Conservation (phyloP, 30 jellyfish, hydroid and myxozoan species). For the Haliclystus octoradiatus region DNA sequence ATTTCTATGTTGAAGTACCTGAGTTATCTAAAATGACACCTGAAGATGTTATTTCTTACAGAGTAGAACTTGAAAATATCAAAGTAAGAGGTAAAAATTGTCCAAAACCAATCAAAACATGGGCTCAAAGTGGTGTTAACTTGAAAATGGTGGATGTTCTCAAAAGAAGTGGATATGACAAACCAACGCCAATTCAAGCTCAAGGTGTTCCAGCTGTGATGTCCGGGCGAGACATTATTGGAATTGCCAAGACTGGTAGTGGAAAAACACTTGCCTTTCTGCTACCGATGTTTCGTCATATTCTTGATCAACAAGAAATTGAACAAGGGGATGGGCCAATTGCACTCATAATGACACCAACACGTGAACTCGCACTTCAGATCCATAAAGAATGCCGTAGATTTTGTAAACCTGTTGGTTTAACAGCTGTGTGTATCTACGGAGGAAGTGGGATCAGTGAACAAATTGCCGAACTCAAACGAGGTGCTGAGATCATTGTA, state of each 20-base stretch:
- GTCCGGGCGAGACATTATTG: slow-evolving; percentile 99
- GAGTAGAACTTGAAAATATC: slow-evolving; percentile 69
- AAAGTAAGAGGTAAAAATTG: slow-evolving; percentile 82
- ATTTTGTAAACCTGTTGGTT: slow-evolving; percentile 71
- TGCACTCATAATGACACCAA: slow-evolving; percentile 97
- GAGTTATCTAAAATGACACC: slow-evolving; percentile 82
- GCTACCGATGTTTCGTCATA: slow-evolving; percentile 97
- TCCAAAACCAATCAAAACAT: slow-evolving; percentile 92
- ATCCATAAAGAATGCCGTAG: slow-evolving; percentile 76
- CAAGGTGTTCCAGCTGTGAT: slow-evolving; percentile 96
- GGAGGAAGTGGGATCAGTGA: slow-evolving; percentile 99
- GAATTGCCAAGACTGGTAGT: slow-evolving; percentile 99
- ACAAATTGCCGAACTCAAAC: slow-evolving; percentile 91
- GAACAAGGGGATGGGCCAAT: slow-evolving; percentile 97
- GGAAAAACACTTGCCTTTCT: slow-evolving; percentile 96
- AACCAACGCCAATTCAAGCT: slow-evolving; percentile 99
- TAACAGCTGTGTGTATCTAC: slow-evolving; percentile 76
- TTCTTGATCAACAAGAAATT: slow-evolving; percentile 79
- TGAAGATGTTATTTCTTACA: slow-evolving; percentile 75
- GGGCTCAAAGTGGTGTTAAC: slow-evolving; percentile 96
- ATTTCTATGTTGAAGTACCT: slow-evolving; percentile 95
- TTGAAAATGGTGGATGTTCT: slow-evolving; percentile 60
- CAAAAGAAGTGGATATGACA: slow-evolving; percentile 66
- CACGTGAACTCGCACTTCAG: slow-evolving; percentile 94
- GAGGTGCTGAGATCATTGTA: slow-evolving; percentile 95